Base-by-base conservation (phyloP, 2,113 vertebrate species). In the Haemorhous mexicanus region DNA sequence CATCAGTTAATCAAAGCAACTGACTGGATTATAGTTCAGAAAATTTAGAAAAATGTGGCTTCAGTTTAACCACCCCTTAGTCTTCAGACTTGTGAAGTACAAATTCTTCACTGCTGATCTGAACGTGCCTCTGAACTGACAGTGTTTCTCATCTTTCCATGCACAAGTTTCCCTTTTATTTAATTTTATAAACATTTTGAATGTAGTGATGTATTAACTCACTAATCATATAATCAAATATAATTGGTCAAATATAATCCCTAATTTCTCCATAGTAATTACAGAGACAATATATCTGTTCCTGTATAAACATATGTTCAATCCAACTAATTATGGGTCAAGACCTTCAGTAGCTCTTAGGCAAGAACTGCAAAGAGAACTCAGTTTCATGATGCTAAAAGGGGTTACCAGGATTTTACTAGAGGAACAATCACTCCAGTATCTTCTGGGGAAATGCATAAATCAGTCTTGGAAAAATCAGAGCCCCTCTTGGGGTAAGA, bases 91-190 rank as follows among this genome's bases (percentile, higher is more conserved):
- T 46, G 16, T 37, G 58, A 70, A 50, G 9, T 50, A 27, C 26
- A 61, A 55, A 87, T 61, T 61, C 14, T 46, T 56, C 6, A 2
- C 19, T 33, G 33, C 10, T 50, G 16, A 41, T 44, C 35, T 79
- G 33, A 90, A 61, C 1, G 3, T 33, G 18, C 6, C 19, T 79
- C 43, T 62, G 33, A 84, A 75, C 22, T 1, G 1, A 35, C 7
- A 49, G 6, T 13, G 7, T 66, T 75, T 69, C 24, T 32, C 1
- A 2, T 41, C 18, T 74, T 79, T 79, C 13, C 0, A 0, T 50
- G 46, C 4, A 30, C 11, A 69, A 19, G 6, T 33, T 83, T 69
- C 69, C 35, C 2, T 58, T 86, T 82, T 47, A 53, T 82, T 73
- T 86, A 1, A 24, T 53, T 55, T 55, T 76, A 22, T 32, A 87